Conservation (phyloP, 2,888 invertebrate genomes). For the Ennomos quercinarius region DNA sequence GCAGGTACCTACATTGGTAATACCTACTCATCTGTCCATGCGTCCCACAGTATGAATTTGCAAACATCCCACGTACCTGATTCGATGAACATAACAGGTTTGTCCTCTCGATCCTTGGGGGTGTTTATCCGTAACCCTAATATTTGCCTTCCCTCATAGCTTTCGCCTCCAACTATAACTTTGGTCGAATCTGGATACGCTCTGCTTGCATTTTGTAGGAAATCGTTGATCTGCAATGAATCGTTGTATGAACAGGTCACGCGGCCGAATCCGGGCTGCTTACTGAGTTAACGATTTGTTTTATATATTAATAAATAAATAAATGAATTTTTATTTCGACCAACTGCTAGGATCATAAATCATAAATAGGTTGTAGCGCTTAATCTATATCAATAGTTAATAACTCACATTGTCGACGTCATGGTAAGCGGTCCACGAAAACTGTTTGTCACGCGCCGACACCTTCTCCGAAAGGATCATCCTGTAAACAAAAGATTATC, state of each 20-base stretch:
- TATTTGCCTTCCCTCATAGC: conserved; percentile 86
- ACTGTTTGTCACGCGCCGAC: conserved; percentile 53
- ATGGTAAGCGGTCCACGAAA: conserved; percentile 87
- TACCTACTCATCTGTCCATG: too few relatives aligned
- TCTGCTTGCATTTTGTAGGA: conserved; percentile 75
- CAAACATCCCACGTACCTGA: conserved; percentile 66
- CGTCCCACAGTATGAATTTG: too few relatives aligned
- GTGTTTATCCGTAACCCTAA: conserved; percentile 83
- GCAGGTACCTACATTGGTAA: too few relatives aligned
- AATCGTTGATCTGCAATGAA: conserved; percentile 77
- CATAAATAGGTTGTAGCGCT: too few relatives aligned
- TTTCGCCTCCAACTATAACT: conserved; percentile 81
- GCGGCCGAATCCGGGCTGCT: too few relatives aligned
- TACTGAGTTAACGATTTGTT: too few relatives aligned
- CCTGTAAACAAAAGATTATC: conserved; percentile 56
- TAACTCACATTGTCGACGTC: conserved; percentile 80
- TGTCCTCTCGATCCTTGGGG: conserved; percentile 56
- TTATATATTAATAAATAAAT: too few relatives aligned
- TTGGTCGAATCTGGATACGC: conserved; percentile 76
- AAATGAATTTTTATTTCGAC: too few relatives aligned
- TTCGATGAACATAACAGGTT: conserved; percentile 86
- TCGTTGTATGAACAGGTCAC: not conserved
- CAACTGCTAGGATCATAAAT: too few relatives aligned
- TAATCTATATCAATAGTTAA: too few relatives aligned
- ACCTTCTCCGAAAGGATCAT: conserved; percentile 74